A percentile compares a stretch with the other conserved stretches of the same genome.
Conservation (phyloP, 2,797 vertebrate genomes). For the Anniella stebbinsi region DNA sequence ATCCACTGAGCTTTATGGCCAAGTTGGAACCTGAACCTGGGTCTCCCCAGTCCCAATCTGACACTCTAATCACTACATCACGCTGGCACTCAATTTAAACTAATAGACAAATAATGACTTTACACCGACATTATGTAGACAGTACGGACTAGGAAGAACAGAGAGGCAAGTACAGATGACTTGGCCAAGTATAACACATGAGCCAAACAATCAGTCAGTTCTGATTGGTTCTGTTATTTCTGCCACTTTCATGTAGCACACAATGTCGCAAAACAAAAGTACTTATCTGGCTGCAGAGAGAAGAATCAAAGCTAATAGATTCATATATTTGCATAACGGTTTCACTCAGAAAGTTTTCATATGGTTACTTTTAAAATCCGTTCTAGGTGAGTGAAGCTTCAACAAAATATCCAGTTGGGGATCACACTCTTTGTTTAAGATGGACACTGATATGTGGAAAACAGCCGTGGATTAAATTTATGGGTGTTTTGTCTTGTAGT, state of each 20-base stretch:
- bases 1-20: too few species aligned
- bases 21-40: too few species aligned
- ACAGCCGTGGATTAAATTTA: conserved; percentile 24
- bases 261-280: conserved; percentile 18
- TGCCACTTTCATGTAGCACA: not conserved
- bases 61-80: too few species aligned
- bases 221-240: not conserved
- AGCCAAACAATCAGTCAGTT: not conserved
- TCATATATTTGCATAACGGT: not conserved
- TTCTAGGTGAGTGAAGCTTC: conserved; percentile 44
- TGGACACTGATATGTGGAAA: conserved; percentile 32
- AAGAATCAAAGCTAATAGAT: not conserved
- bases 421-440: conserved; percentile 36
- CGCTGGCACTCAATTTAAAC: too few species aligned
- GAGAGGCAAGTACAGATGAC: not conserved
- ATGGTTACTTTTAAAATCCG: conserved; percentile 51
- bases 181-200: not conserved
- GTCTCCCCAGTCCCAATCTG: too few species aligned
- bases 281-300: not conserved
- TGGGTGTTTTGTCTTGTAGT: conserved; percentile 39
- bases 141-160: not conserved
- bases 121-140: too few species aligned
- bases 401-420: conserved; percentile 42
- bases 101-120: too few species aligned
- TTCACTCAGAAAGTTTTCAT: conserved; percentile 26